Evolutionary conservation across 2,797 vertebrate species (phyloP).

Genomic region (Myotis myotis): DNA sequence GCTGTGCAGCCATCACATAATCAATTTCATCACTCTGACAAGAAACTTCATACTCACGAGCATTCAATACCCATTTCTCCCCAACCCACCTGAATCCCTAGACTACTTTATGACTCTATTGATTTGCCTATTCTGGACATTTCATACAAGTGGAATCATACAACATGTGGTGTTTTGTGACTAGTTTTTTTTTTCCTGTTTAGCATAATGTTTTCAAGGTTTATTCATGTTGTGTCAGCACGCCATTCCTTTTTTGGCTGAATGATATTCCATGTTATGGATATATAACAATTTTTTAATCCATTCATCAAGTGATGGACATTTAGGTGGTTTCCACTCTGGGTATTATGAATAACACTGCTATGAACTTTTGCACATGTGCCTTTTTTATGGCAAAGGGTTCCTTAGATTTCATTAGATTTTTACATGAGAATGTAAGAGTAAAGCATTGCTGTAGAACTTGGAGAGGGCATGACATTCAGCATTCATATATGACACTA

Average conservation of each 20-base stretch:
- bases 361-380: not conserved
- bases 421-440: constrained; percentile 14
- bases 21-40: not conserved
- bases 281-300: constrained; percentile 27
- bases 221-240: not conserved
- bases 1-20: not conserved
- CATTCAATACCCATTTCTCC: not conserved
- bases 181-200: not conserved
- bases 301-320: not conserved
- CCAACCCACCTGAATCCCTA: not conserved
- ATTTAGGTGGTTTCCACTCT: constrained; percentile 2
- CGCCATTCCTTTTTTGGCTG: constrained; percentile 27
- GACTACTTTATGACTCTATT: not conserved
- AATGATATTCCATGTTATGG: constrained; percentile 2
- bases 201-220: constrained; percentile 33
- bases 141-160: not conserved
- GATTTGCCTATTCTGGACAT: constrained; percentile 20
- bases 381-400: constrained; percentile 24
- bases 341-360: constrained; percentile 13
- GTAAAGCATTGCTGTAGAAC: not conserved
- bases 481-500: constrained; percentile 33
- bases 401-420: constrained; percentile 36
- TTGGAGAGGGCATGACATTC: constrained; percentile 28
- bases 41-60: not conserved
- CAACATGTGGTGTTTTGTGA: not conserved